phyloP scores from a whole-genome alignment of 37 sponge, comb jelly and placozoan genomes.

The Cliona cf. orientalis region DNA sequence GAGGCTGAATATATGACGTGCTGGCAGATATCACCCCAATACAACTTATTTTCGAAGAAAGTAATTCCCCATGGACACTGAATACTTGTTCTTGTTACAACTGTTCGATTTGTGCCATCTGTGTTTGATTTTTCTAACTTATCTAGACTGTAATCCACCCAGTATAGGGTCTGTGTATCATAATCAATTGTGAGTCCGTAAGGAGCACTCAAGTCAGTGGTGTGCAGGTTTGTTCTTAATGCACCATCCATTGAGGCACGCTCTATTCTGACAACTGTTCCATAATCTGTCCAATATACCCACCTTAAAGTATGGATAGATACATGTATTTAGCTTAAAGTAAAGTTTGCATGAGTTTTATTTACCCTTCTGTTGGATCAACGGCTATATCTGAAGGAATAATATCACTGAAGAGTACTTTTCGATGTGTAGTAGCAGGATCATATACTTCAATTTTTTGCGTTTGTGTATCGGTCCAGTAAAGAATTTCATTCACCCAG shows the following conservation, averaged over 20 bases:
- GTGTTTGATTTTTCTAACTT: conserved; percentile 32
- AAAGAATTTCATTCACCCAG: conserved; percentile 71
- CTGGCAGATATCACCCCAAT: conserved; percentile 8
- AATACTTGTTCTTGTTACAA: neutral
- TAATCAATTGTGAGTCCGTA: conserved; percentile 68
- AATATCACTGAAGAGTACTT: conserved; percentile 1
- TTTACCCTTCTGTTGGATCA: conserved; percentile 34
- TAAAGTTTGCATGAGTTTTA: too few species aligned
- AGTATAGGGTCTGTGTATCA: conserved; percentile 68
- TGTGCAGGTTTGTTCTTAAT: neutral
- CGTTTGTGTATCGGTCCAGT: conserved; percentile 60
- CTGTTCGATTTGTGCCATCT: conserved; percentile 38
- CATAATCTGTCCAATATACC: conserved; percentile 76
- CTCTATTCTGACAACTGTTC: conserved; percentile 1
- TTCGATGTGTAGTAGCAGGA: neutral
- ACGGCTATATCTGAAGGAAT: conserved; percentile 18
- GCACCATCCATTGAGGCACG: conserved; percentile 43
- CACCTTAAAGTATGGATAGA: too few species aligned
- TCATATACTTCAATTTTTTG: conserved; percentile 26
- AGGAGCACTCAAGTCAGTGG: conserved; percentile 35
- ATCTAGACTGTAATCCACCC: conserved; percentile 60
- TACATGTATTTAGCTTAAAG: too few species aligned
- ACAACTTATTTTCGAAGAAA: neutral
- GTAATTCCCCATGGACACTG: conserved; percentile 16
- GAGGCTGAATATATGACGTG: conserved; percentile 4